Conservation (phyloP, 2,888 invertebrate genomes). For the Charanyca ferruginea region DNA sequence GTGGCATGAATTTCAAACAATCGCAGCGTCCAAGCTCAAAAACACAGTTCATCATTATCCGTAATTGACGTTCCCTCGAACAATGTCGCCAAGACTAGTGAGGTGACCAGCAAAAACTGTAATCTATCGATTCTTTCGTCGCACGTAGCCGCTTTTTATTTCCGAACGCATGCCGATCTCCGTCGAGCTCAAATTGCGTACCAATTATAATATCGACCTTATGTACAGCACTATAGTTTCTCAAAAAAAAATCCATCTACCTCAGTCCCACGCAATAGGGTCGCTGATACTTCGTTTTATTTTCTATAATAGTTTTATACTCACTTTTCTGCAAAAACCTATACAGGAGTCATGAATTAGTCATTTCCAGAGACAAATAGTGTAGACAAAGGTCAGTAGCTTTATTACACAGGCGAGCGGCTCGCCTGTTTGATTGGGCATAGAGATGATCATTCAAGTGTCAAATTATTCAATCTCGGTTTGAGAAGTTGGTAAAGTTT, state of each 20-base stretch:
- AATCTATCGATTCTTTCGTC: constrained; percentile 87
- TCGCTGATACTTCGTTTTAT: constrained; percentile 64
- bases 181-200: constrained; percentile 78
- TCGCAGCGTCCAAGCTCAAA: constrained; percentile 76
- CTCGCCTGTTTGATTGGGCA: constrained; percentile 82
- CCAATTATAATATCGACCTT: constrained; percentile 85
- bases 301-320: constrained; percentile 72
- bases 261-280: constrained; percentile 64
- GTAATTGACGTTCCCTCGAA: constrained; percentile 87
- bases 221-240: constrained; percentile 68
- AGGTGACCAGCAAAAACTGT: constrained; percentile 82
- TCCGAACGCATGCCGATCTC: constrained; percentile 82
- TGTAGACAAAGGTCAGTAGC: constrained; percentile 86
- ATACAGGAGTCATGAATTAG: constrained; percentile 83
- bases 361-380: constrained; percentile 88
- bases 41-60: constrained; percentile 86
- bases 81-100: constrained; percentile 85
- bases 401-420: constrained; percentile 82
- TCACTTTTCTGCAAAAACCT: constrained; percentile 83
- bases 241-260: constrained; percentile 58
- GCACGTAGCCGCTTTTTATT: constrained; percentile 85
- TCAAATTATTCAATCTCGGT: constrained; percentile 53
- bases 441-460: constrained; percentile 51
- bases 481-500: constrained; percentile 36
- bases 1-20: constrained; percentile 73